Evolutionary conservation across 92 coral and sea anemone genomes (phyloP).

Genomic region (Phenganax stokvisi): DNA sequence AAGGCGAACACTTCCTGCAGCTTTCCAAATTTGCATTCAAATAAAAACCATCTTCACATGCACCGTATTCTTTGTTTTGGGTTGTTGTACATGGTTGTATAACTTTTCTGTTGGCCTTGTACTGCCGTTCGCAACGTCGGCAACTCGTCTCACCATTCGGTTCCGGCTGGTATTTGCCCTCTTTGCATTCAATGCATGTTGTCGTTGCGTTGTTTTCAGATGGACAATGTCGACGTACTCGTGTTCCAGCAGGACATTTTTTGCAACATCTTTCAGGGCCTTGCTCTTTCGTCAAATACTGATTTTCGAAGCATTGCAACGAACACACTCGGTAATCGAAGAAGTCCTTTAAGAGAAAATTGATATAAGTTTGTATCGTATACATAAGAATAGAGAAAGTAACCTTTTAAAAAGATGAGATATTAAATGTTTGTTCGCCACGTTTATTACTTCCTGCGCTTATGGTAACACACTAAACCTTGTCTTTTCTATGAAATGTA

Average conservation of each 20-base stretch:
- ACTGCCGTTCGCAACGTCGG: neutral
- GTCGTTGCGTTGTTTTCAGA: neutral
- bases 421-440: neutral
- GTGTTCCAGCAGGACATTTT: slow-evolving; percentile 15
- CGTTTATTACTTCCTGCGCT: too few species aligned
- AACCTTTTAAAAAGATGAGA: neutral
- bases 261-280: slow-evolving; percentile 2
- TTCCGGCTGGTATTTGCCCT: slow-evolving; percentile 13
- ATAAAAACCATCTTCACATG: slow-evolving; percentile 10
- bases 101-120: neutral
- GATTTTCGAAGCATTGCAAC: slow-evolving; percentile 6
- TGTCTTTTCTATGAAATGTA: too few species aligned
- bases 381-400: neutral
- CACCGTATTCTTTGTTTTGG: slow-evolving; percentile 6
- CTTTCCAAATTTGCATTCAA: neutral
- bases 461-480: too few species aligned
- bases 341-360: slow-evolving; percentile 10
- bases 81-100: neutral
- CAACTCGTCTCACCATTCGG: slow-evolving; percentile 22
- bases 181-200: neutral
- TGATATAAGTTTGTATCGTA: neutral
- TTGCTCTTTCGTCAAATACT: neutral
- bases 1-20: neutral
- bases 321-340: slow-evolving; percentile 19
- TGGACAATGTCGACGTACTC: slow-evolving; percentile 8